Percentiles rank a stretch among this genome's conserved stretches.
These are phyloP conservation scores for Rhodeus uyekii DNA, from an alignment of 2,797 vertebrate species.

Conservation along the genomic window DNA sequence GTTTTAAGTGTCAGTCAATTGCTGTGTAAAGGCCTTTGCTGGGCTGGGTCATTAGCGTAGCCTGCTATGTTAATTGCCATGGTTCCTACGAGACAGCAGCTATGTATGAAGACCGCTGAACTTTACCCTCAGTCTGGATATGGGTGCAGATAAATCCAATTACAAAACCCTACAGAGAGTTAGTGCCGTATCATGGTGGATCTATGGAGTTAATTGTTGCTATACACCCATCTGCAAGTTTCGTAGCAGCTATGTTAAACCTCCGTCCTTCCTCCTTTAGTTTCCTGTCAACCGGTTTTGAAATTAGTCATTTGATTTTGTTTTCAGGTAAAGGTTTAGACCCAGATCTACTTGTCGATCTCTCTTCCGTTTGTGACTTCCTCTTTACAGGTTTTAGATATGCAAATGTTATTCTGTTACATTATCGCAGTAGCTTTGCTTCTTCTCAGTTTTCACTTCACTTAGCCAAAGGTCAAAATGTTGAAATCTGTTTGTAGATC, in stretches of 20 bases:
- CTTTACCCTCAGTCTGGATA: constrained; percentile 20
- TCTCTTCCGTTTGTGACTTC: constrained; percentile 50
- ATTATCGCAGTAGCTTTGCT: not conserved
- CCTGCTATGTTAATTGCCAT: constrained; percentile 39
- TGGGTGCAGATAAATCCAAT: constrained; percentile 36
- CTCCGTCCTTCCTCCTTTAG: not conserved
- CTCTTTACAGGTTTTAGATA: constrained; percentile 32
- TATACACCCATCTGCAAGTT: not conserved
- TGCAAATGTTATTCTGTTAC: not conserved
- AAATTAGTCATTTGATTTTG: constrained; percentile 30
- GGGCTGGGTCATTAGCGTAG: constrained; percentile 39
- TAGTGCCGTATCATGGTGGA: not conserved
- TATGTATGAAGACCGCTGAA: constrained; percentile 30
- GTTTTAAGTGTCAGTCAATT: constrained; percentile 37
- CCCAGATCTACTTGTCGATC: constrained; percentile 37
- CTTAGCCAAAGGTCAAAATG: not conserved
- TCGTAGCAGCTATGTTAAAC: not conserved
- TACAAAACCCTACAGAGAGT: constrained; percentile 13
- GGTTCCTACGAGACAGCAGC: constrained; percentile 23
- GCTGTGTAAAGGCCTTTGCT: constrained; percentile 4
- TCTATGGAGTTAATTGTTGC: not conserved
- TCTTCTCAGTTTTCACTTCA: constrained; percentile 38
- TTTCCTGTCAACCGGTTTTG: constrained; percentile 5
- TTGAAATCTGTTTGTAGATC: not conserved
- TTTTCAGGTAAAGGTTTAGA: not conserved